Conservation (phyloP, 1,140 invertebrate species). For the Prorops nasuta region DNA sequence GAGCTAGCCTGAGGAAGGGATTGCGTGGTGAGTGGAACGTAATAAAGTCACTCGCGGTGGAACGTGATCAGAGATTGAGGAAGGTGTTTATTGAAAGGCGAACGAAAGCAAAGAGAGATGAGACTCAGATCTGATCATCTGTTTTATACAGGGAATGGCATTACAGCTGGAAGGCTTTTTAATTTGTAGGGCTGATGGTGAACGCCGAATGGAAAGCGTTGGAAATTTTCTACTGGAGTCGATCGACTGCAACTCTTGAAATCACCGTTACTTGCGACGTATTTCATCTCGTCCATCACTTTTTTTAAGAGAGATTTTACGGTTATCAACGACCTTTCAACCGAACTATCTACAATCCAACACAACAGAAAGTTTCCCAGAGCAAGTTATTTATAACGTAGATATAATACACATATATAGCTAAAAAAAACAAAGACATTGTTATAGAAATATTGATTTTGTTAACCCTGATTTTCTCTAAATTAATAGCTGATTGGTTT, state of each 20-base stretch:
- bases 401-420: too few relatives aligned
- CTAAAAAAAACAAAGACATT: too few relatives aligned
- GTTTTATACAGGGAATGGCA: conserved; percentile 2
- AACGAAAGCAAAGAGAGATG: too few relatives aligned
- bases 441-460: too few relatives aligned
- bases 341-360: too few relatives aligned
- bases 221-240: conserved; percentile 25
- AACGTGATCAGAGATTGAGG: conserved; percentile 1
- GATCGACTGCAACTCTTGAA: conserved; percentile 30
- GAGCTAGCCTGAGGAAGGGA: background rate
- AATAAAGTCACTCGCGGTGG: conserved; percentile 8
- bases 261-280: conserved; percentile 27
- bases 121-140: background rate
- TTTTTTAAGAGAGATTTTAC: conserved; percentile 29
- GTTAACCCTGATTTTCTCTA: too few relatives aligned
- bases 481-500: too few relatives aligned
- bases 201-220: conserved; percentile 1
- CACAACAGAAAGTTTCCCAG: too few relatives aligned
- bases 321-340: conserved; percentile 31
- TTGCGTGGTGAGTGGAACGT: background rate
- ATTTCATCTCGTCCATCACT: conserved; percentile 28
- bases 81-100: too few relatives aligned
- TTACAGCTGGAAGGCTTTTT: conserved; percentile 10
- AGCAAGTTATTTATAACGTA: too few relatives aligned
- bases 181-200: conserved; percentile 23